These are phyloP conservation scores for Desmodus rotundus DNA, from an alignment of 2,113 vertebrate species.

Conservation along the genomic window DNA sequence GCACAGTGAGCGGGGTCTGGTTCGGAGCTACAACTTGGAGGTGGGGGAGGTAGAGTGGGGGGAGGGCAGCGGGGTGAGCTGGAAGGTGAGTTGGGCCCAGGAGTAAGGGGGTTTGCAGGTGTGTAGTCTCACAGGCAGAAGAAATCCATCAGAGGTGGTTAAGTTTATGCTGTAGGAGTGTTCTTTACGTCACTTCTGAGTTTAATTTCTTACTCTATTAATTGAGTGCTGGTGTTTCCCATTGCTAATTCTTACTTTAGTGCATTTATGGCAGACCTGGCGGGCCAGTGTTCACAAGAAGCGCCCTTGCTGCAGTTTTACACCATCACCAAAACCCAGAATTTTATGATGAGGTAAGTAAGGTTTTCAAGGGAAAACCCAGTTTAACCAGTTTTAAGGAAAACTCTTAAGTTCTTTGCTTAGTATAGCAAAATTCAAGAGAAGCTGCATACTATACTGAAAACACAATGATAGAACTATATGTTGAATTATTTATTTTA, in stretches of 20 bases:
- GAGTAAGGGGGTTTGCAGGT: neutral
- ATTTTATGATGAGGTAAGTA: conserved; percentile 96
- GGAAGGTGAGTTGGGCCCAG: too few relatives aligned
- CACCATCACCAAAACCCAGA: conserved; percentile 98
- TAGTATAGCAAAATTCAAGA: neutral
- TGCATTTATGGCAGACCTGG: conserved; percentile 97
- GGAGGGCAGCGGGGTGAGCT: too few relatives aligned
- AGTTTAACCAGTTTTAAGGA: neutral
- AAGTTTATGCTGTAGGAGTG: neutral
- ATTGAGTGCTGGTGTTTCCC: conserved; percentile 80
- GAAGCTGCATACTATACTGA: neutral
- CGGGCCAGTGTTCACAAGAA: conserved; percentile 91
- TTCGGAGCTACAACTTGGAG: accelerated
- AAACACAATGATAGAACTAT: neutral
- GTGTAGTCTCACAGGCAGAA: neutral
- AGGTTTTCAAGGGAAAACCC: neutral
- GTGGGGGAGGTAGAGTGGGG: neutral
- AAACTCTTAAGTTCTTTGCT: neutral
- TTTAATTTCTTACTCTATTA: neutral
- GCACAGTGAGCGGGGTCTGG: accelerated
- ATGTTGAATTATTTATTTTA: neutral
- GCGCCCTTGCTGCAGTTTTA: conserved; percentile 90
- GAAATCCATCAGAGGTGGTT: neutral
- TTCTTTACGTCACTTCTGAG: neutral
- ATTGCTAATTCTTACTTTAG: conserved; percentile 75